A percentile compares a stretch with the other conserved stretches of the same genome.
These are phyloP conservation scores for Pocillopora grandis DNA, from an alignment of 92 coral and sea anemone species.

Conservation along the genomic window DNA sequence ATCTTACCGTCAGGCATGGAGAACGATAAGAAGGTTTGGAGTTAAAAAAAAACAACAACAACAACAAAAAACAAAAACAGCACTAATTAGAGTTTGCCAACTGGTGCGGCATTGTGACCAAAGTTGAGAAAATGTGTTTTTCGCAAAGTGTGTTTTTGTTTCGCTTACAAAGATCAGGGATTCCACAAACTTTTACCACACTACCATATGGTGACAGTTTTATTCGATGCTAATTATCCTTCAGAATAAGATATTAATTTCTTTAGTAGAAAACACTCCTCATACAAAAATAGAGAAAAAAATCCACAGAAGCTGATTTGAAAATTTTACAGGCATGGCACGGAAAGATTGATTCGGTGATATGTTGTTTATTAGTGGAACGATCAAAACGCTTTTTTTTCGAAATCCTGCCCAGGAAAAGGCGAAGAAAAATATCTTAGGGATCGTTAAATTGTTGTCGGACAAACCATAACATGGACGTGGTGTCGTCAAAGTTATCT, in stretches of 20 bases:
- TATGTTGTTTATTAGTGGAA: too few species aligned
- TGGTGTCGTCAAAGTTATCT: conserved; percentile 1
- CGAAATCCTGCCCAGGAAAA: too few species aligned
- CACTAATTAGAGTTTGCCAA: neutral
- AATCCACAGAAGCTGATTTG: too few species aligned
- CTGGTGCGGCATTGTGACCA: neutral
- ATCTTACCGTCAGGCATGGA: neutral
- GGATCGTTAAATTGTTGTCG: neutral
- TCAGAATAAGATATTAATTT: too few species aligned
- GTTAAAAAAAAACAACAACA: neutral
- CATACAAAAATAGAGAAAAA: too few species aligned
- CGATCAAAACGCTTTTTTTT: too few species aligned
- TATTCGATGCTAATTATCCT: conserved; percentile 5
- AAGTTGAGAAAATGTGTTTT: neutral
- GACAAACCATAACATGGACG: neutral
- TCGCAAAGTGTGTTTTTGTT: neutral
- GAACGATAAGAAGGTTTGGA: neutral
- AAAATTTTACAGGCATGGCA: too few species aligned
- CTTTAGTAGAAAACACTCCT: too few species aligned
- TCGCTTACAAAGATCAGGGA: neutral
- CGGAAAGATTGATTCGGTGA: too few species aligned
- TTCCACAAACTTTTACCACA: neutral
- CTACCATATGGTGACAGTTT: neutral
- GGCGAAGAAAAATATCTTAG: neutral
- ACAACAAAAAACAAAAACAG: neutral